These are phyloP conservation scores for Lepidurus couesii DNA, from an alignment of 1,140 invertebrate species.

Conservation along the genomic window DNA sequence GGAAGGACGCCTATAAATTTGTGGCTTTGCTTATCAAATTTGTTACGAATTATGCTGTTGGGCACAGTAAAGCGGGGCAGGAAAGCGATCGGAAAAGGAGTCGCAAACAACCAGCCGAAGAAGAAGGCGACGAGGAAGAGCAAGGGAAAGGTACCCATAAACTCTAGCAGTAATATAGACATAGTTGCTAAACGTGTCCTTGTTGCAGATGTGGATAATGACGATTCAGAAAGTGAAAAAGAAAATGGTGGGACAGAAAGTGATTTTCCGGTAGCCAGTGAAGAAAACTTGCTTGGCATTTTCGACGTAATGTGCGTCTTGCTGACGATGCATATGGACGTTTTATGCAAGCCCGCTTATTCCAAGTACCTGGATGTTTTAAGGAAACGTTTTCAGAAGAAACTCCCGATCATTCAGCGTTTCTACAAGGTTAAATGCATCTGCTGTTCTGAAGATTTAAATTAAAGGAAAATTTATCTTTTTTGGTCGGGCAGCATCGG, in stretches of 20 bases:
- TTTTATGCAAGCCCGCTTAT: neutral
- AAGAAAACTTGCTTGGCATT: conserved; percentile 20
- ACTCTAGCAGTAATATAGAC: neutral
- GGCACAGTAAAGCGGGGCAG: neutral
- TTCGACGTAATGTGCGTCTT: conserved; percentile 26
- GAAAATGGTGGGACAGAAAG: conserved; percentile 3
- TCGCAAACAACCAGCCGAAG: neutral
- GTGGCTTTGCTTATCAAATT: neutral
- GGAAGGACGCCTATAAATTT: neutral
- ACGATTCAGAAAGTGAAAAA: neutral
- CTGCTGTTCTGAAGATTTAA: neutral
- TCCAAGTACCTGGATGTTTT: neutral
- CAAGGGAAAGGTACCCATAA: neutral
- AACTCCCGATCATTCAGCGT: conserved; percentile 3
- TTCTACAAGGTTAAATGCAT: conserved; percentile 1
- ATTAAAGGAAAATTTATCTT: neutral
- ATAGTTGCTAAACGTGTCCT: neutral
- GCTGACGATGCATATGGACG: neutral
- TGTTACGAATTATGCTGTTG: neutral
- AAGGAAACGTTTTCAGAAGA: neutral
- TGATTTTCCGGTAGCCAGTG: conserved; percentile 24
- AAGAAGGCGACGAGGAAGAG: neutral
- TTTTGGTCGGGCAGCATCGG: neutral
- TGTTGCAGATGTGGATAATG: neutral
- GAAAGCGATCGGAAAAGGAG: neutral